Evolutionary conservation across 2,113 vertebrate genomes (phyloP).

Genomic region (Alces alces): DNA sequence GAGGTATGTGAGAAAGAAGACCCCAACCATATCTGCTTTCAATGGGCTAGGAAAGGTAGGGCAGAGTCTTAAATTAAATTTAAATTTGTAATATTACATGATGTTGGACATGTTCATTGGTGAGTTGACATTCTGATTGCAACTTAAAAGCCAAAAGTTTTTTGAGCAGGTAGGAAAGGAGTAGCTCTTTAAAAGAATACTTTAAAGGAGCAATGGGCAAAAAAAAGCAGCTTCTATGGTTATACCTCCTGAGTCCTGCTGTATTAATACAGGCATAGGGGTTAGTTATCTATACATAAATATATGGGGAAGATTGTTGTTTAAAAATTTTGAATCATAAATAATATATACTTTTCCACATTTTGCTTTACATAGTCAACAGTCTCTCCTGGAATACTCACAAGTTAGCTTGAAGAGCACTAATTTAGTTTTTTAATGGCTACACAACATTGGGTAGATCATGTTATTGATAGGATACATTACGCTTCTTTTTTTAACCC

Average conservation of each 20-base stretch:
- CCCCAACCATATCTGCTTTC: neutral
- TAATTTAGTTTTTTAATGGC: neutral
- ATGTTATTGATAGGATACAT: neutral
- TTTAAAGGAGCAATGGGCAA: neutral
- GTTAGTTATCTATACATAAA: neutral
- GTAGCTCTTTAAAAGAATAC: neutral
- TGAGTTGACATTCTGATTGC: neutral
- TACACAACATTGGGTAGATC: neutral
- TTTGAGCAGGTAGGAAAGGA: neutral
- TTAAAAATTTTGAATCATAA: neutral
- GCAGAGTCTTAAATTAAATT: neutral
- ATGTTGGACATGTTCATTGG: neutral
- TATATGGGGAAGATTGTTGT: neutral
- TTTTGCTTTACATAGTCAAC: neutral
- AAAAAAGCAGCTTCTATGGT: neutral
- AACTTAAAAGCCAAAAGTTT: neutral
- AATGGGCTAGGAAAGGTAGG: neutral
- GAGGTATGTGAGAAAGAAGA: neutral
- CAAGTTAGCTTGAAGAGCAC: neutral
- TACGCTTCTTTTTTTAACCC: neutral
- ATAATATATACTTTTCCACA: neutral
- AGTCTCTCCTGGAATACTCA: neutral
- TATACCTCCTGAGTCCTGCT: neutral
- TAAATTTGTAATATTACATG: neutral
- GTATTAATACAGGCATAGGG: neutral